Evolutionary conservation across 2,888 invertebrate genomes (phyloP).

Genomic region (Dexiosoma caninum): DNA sequence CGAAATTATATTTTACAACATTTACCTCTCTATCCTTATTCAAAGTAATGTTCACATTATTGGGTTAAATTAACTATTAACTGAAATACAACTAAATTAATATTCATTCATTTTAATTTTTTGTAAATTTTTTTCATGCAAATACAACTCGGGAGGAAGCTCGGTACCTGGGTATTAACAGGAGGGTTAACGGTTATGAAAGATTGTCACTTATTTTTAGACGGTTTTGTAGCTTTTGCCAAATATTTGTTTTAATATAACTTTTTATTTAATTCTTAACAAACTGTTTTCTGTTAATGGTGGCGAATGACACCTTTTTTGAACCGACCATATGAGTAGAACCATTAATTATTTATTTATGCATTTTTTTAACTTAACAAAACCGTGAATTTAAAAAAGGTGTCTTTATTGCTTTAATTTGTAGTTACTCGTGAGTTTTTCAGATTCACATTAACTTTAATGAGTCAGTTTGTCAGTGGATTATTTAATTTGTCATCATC

Average conservation of each 20-base stretch:
- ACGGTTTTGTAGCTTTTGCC: background rate
- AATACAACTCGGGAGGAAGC: too few relatives aligned
- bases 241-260: background rate
- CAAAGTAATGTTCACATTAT: too few relatives aligned
- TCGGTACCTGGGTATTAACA: too few relatives aligned
- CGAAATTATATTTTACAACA: too few relatives aligned
- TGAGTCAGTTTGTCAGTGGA: slow-evolving; percentile 37
- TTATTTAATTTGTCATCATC: slow-evolving; percentile 34
- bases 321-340: background rate
- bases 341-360: background rate
- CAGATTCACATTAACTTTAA: slow-evolving; percentile 21
- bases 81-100: too few relatives aligned
- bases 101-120: too few relatives aligned
- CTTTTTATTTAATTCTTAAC: background rate
- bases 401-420: background rate
- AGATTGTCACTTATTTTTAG: slow-evolving; percentile 15
- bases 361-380: background rate
- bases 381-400: background rate
- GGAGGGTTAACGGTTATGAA: background rate
- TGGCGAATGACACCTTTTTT: background rate
- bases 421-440: background rate
- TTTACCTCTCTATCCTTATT: too few relatives aligned
- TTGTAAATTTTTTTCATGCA: too few relatives aligned
- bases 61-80: too few relatives aligned
- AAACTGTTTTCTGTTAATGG: background rate